Evolutionary conservation across 2,797 vertebrate species (phyloP), one percentile per base, ranked within the genome.

Genomic region (Microctenopoma stevenorrisi): DNA sequence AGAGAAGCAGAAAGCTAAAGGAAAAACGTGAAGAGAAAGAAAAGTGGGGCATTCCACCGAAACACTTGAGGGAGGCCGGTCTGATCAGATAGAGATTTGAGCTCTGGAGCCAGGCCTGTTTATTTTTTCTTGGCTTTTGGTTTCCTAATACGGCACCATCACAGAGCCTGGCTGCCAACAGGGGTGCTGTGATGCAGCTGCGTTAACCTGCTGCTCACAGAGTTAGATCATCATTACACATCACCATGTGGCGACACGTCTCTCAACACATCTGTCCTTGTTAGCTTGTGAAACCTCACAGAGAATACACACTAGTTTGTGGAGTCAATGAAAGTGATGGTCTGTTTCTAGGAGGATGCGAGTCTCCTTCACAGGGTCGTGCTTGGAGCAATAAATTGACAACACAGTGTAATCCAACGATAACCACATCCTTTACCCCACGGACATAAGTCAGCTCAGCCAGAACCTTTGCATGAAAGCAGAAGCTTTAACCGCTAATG

Each of bases 61-160:
- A 81, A 78, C 74, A 76, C 63, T 72, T 70, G 78, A 83, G 72
- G 70, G 73, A 81, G 78, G 49, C 57, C 4, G 74, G 84, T 74
- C 64, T 79, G 85, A 89, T 91, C 77, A 63, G 87, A 87, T 77
- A 72, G 78, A 82, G 87, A 91, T 89, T 74, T 73, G 73, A 76
- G 75, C 73, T 67, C 40, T 66, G 65, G 71, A 79, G 66, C 47
- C 59, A 76, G 81, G 28, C 38, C 63, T 79, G 86, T 88, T 89
- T 90, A 76, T 91, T 89, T 81, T 68, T 76, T 68, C 68, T 71
- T n/a, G 54, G 76, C 69, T 75, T 82, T 75, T 49, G 35, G 78
- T 84, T 90, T 86, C 78, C 60, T 68, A 78, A 79, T 81, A 37
- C 72, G 75, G 64, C 64, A 71, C 71, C 49, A 48, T 74, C 37